These are phyloP conservation scores for Macrosteles quadrilineatus DNA, from an alignment of 1,140 invertebrate species.

Conservation along the genomic window DNA sequence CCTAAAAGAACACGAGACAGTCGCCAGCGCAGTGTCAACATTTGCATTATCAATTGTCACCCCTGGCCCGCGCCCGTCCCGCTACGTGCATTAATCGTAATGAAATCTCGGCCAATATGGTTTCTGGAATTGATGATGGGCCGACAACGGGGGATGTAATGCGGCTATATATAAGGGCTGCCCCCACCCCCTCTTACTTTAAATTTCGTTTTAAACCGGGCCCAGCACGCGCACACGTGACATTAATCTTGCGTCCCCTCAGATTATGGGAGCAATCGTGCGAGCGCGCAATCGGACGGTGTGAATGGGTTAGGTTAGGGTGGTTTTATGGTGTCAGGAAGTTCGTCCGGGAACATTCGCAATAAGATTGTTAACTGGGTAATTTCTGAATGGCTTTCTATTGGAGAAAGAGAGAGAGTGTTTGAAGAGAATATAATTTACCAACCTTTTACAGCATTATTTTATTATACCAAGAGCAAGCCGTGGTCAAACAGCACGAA, in stretches of 20 bases:
- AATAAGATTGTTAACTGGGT: too few relatives aligned
- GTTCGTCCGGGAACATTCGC: too few relatives aligned
- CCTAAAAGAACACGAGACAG: too few relatives aligned
- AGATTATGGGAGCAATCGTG: conserved; percentile 30
- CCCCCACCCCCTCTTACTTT: conserved; percentile 31
- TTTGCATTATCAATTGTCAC: conserved; percentile 27
- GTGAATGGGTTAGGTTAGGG: too few relatives aligned
- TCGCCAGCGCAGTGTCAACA: background rate
- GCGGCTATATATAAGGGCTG: conserved; percentile 22
- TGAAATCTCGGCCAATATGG: conserved; percentile 43
- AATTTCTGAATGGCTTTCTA: too few relatives aligned
- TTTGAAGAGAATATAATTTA: too few relatives aligned
- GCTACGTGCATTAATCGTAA: conserved; percentile 39
- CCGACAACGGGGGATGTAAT: conserved; percentile 29
- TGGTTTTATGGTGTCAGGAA: too few relatives aligned
- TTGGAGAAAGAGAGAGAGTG: too few relatives aligned
- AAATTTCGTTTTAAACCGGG: conserved; percentile 41
- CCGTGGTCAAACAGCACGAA: too few relatives aligned
- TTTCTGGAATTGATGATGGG: conserved; percentile 42
- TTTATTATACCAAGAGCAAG: too few relatives aligned
- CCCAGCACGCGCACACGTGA: conserved; percentile 25
- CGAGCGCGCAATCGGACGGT: background rate
- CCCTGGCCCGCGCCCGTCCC: conserved; percentile 2
- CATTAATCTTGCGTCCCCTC: conserved; percentile 34
- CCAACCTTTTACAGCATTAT: too few relatives aligned